phyloP scores from a whole-genome alignment of 2,888 invertebrate species.

The Nephrotoma guestfalica region DNA sequence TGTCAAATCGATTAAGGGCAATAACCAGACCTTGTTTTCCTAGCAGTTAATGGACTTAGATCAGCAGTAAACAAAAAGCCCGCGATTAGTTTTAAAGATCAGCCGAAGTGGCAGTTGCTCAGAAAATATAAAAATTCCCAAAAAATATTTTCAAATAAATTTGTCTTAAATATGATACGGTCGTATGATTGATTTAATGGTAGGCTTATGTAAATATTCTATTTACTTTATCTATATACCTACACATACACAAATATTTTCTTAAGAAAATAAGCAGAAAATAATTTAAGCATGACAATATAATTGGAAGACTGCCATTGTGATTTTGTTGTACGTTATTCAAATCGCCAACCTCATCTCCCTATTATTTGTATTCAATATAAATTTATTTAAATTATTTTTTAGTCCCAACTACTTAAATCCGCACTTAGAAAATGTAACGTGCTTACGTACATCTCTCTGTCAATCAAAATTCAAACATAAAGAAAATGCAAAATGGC shows the following conservation, averaged over 20 bases:
- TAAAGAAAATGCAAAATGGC: not conserved
- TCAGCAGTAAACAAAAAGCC: too few relatives aligned
- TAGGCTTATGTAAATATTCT: not conserved
- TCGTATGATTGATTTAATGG: not conserved
- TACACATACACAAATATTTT: not conserved
- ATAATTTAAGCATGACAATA: not conserved
- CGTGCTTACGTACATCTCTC: not conserved
- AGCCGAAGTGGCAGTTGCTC: too few relatives aligned
- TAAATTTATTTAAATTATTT: not conserved
- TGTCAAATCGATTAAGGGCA: too few relatives aligned
- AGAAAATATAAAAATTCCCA: too few relatives aligned
- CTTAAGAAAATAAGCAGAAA: not conserved
- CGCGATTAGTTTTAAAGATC: too few relatives aligned
- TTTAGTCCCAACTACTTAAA: not conserved
- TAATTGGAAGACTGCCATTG: not conserved
- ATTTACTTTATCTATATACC: not conserved
- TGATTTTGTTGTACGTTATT: not conserved
- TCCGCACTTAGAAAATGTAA: not conserved
- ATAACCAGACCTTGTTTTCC: too few relatives aligned
- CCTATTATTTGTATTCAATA: not conserved
- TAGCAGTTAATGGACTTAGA: too few relatives aligned
- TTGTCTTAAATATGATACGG: not conserved
- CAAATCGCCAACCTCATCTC: not conserved
- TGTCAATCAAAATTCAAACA: not conserved
- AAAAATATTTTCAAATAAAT: too few relatives aligned